Evolutionary conservation across 1,140 invertebrate species (phyloP), one percentile per base, ranked within the genome.

Genomic region (Drosophila aff.): DNA sequence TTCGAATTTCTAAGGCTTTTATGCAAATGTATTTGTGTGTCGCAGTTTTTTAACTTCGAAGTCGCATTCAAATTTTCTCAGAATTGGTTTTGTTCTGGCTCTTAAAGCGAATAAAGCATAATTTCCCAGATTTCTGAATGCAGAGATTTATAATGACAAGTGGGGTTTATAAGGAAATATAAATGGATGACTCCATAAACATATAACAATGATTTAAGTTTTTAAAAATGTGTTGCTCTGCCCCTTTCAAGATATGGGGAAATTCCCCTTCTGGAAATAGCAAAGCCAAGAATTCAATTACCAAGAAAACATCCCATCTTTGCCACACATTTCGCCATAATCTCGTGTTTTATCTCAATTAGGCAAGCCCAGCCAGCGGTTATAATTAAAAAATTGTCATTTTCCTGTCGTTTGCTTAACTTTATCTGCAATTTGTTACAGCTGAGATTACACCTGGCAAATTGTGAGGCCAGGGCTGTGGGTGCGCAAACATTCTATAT

Each of bases 371-470:
- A 59, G 64, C 69, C 28, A 68, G 57, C 69, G 65, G 67, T 80
- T 63, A 89, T 87, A 87, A 87, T 87, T 87, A 87, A 87, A 87
- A 87, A 87, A 79, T 84, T 87, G 84, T 87, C 84, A 67, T 81
- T 80, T 83, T 83, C 46, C 62, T 89, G 77, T 84, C 81, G 84
- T 89, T 87, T 81, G 84, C 81, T 89, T 84, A 89, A 76, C 74
- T 84, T 87, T 87, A 84, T 87, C 85, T 81, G 68, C 49, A 65
- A 75, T 79, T 81, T 76, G 71, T 77, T 87, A 86, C 79, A 86
- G 55, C 78, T 28, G 57, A 87, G 84, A 87, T 87, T 87, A 87
- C 85, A 90, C 81, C 78, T 87, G 74, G 74, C 68, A 76, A 84
- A 81, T 78, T 83, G 68, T 21, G 52, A 10, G 44, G 23, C 8